These are phyloP conservation scores for Drosophila parabipectinata DNA, from an alignment of 1,140 invertebrate species.

Conservation along the genomic window DNA sequence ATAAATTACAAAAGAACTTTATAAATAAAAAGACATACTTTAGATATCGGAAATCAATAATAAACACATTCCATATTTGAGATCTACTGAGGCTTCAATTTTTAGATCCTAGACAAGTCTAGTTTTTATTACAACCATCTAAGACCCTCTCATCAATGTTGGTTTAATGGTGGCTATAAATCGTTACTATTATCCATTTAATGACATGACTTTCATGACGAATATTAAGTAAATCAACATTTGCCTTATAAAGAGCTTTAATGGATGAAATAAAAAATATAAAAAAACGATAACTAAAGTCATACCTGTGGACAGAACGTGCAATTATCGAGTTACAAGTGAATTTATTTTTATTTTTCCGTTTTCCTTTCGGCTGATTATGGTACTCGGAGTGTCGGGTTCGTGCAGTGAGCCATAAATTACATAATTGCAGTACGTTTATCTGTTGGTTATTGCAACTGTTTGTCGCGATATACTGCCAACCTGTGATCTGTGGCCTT, in stretches of 20 bases:
- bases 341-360: constrained; percentile 38
- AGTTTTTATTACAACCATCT: constrained; percentile 6
- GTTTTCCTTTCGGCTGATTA: constrained; percentile 45
- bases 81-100: neutral
- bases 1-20: constrained; percentile 15
- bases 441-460: constrained; percentile 47
- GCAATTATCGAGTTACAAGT: constrained; percentile 70
- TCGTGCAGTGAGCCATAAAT: constrained; percentile 60
- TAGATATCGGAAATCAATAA: neutral
- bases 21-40: constrained; percentile 5
- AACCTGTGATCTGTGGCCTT: constrained; percentile 36
- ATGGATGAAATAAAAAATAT: constrained; percentile 20
- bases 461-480: neutral
- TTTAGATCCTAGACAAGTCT: neutral
- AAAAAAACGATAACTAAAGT: constrained; percentile 17
- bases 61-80: neutral
- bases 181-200: constrained; percentile 15
- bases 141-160: constrained; percentile 16
- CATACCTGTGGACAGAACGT: constrained; percentile 45
- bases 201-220: constrained; percentile 44
- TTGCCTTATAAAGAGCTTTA: constrained; percentile 38
- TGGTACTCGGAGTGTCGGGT: constrained; percentile 17
- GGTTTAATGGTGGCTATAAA: constrained; percentile 1
- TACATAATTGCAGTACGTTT: constrained; percentile 66
- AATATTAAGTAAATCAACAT: constrained; percentile 42